Percentiles rank a stretch among this genome's conserved stretches.
Conservation (phyloP, 1,140 invertebrate species). For the Anoplophora glabripennis region DNA sequence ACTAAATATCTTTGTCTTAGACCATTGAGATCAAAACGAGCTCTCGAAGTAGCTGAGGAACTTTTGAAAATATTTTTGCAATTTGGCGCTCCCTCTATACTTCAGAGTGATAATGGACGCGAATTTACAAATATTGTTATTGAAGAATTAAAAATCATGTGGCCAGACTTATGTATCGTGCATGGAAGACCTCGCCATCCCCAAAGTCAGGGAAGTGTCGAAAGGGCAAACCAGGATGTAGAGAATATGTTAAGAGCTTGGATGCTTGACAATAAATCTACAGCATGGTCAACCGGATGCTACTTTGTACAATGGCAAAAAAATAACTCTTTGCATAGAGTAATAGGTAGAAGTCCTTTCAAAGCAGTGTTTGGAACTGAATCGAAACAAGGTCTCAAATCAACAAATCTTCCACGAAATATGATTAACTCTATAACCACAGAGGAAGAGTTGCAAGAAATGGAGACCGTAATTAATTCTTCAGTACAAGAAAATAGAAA, state of each 20-base stretch:
- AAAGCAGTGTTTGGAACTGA: no score
- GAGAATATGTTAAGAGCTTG: conserved; percentile 39
- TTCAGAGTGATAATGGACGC: conserved; percentile 42
- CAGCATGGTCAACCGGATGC: neutral
- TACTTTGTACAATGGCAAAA: no score
- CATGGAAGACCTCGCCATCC: conserved; percentile 42
- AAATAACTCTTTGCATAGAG: no score
- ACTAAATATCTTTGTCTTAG: conserved; percentile 44
- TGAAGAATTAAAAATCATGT: conserved; percentile 38
- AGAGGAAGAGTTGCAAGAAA: no score
- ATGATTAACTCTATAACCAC: no score
- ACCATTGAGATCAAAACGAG: conserved; percentile 39
- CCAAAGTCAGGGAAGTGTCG: conserved; percentile 32
- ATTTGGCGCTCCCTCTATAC: conserved; percentile 41
- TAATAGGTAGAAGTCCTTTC: no score
- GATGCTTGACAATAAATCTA: neutral
- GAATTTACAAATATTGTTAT: conserved; percentile 41
- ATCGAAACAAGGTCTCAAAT: no score
- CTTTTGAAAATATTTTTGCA: conserved; percentile 35
- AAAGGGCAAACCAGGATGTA: conserved; percentile 43
- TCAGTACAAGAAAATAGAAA: no score
- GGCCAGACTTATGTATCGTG: conserved; percentile 46
- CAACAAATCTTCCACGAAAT: no score
- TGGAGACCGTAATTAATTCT: no score
- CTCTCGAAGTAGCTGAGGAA: conserved; percentile 36